phyloP scores from a whole-genome alignment of 2,888 invertebrate genomes.

The Tenodera sinensis region DNA sequence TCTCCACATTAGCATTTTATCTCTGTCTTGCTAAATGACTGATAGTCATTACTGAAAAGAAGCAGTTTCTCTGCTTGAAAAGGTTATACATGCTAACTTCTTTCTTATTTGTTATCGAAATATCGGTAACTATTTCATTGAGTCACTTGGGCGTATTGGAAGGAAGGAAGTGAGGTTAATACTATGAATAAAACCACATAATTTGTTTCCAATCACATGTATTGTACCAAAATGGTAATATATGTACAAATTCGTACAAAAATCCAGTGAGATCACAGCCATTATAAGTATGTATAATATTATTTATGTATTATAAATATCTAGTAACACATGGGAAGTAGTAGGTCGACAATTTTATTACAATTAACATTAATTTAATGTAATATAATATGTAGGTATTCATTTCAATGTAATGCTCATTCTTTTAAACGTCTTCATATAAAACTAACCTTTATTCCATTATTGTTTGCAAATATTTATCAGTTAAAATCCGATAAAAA shows the following conservation, averaged over 20 bases:
- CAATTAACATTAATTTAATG: neutral
- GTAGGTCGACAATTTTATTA: neutral
- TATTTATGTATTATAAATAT: neutral
- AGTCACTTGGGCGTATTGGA: neutral
- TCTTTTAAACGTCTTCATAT: neutral
- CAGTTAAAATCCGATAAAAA: neutral
- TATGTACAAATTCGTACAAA: slow-evolving; percentile 23
- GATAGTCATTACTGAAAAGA: too few relatives aligned
- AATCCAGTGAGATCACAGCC: slow-evolving; percentile 18
- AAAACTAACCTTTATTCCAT: neutral
- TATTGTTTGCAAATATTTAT: neutral
- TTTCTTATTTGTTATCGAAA: too few relatives aligned
- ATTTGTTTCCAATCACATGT: slow-evolving; percentile 4
- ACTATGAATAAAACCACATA: neutral
- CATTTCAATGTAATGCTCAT: neutral
- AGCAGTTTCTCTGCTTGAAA: too few relatives aligned
- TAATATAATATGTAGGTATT: neutral
- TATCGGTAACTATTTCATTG: too few relatives aligned
- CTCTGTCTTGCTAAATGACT: too few relatives aligned
- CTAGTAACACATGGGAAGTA: neutral
- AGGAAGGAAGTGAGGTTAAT: neutral
- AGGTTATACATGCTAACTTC: too few relatives aligned
- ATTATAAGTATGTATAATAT: neutral
- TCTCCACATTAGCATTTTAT: too few relatives aligned
- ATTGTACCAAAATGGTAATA: slow-evolving; percentile 16